phyloP scores from a whole-genome alignment of 2,797 vertebrate genomes.

The Platyrinchus mystaceus region DNA sequence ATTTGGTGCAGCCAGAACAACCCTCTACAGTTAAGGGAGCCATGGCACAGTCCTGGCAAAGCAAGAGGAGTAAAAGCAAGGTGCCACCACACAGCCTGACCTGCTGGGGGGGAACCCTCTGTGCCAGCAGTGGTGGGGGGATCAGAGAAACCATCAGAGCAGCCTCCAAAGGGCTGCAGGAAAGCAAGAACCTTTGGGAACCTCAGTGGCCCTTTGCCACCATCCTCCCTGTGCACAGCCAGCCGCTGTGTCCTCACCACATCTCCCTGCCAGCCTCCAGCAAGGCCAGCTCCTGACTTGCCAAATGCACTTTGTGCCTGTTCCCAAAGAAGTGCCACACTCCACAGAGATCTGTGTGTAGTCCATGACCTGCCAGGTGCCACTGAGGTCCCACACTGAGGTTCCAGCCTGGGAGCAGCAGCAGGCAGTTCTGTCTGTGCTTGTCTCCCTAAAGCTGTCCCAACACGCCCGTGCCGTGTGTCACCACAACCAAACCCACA shows the following conservation, averaged over 20 bases:
- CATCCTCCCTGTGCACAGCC: background rate
- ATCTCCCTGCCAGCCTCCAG: background rate
- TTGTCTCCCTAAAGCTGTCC: background rate
- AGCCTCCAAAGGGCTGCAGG: background rate
- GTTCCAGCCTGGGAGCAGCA: background rate
- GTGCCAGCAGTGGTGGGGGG: background rate
- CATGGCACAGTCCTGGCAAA: background rate
- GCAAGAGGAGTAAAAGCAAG: background rate
- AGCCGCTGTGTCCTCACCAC: background rate
- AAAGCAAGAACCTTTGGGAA: background rate
- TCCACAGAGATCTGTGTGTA: background rate
- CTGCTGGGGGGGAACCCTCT: rapidly evolving
- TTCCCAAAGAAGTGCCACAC: rapidly evolving
- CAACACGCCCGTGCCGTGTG: background rate
- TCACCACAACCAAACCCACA: background rate
- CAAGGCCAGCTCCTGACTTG: background rate
- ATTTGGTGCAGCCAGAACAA: background rate
- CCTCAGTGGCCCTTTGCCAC: background rate
- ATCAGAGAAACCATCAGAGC: background rate
- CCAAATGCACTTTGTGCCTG: background rate
- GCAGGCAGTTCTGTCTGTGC: background rate
- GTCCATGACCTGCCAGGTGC: background rate
- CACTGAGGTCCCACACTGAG: background rate
- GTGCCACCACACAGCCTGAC: background rate
- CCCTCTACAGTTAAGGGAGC: background rate